Evolutionary conservation across 2,888 invertebrate species (phyloP).

Genomic region (Eretmocerus hayati): DNA sequence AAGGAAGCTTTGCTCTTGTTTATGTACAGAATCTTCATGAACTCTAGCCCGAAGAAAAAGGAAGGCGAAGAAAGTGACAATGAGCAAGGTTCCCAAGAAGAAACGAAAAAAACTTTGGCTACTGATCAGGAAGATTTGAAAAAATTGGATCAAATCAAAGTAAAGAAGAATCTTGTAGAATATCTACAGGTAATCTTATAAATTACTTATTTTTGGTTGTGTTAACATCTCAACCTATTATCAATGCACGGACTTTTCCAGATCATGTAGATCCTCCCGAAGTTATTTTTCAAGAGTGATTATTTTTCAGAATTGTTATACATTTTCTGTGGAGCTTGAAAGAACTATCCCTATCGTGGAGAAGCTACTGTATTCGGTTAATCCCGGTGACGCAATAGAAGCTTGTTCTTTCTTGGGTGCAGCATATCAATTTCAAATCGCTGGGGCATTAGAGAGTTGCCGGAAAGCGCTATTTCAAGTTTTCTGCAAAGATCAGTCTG

Average conservation of each 20-base stretch:
- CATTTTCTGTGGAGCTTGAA: constrained; percentile 50
- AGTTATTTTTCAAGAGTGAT: no score
- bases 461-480: constrained; percentile 39
- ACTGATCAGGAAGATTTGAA: constrained; percentile 38
- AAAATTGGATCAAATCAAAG: constrained; percentile 52
- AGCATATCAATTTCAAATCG: constrained; percentile 71
- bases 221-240: no score
- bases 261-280: no score
- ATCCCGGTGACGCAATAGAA: constrained; percentile 75
- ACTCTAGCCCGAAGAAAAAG: constrained; percentile 30
- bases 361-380: constrained; percentile 65
- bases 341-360: constrained; percentile 60
- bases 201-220: no score
- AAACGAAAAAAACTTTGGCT: constrained; percentile 15
- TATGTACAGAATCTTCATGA: constrained; percentile 38
- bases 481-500: constrained; percentile 38
- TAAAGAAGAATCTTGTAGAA: constrained; percentile 59
- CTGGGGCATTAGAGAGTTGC: constrained; percentile 60
- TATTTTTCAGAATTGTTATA: constrained; percentile 47
- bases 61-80: constrained; percentile 24
- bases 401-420: constrained; percentile 83
- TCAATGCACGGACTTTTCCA: no score
- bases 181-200: constrained; percentile 56
- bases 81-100: constrained; percentile 16
- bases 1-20: constrained; percentile 33